These are phyloP conservation scores for Drosophila pegasa DNA, from an alignment of 2,888 invertebrate genomes.

Conservation along the genomic window DNA sequence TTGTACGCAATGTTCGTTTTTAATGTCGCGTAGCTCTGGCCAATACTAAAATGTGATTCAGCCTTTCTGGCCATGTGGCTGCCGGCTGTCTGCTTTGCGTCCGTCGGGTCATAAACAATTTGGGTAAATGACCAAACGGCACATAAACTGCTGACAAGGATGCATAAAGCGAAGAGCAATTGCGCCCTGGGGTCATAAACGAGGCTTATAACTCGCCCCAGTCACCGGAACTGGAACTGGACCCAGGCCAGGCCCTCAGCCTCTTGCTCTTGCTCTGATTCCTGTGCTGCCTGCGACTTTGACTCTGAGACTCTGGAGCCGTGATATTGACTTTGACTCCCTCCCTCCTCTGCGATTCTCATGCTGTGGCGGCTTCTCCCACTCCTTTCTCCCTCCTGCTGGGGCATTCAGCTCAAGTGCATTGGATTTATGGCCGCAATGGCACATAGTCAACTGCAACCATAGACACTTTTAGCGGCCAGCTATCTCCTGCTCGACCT, in stretches of 20 bases:
- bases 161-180: slow-evolving; percentile 31
- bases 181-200: slow-evolving; percentile 39
- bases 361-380: background rate
- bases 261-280: background rate
- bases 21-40: slow-evolving; percentile 30
- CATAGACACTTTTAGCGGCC: slow-evolving; percentile 1
- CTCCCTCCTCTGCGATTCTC: too few species aligned
- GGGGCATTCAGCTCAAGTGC: slow-evolving; percentile 43
- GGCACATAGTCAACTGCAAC: slow-evolving; percentile 5
- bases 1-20: slow-evolving; percentile 5
- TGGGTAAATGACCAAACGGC: slow-evolving; percentile 48
- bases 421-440: slow-evolving; percentile 44
- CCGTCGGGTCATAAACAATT: slow-evolving; percentile 65
- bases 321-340: background rate
- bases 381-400: background rate
- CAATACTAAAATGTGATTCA: slow-evolving; percentile 22
- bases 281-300: background rate
- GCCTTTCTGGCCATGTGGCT: slow-evolving; percentile 15
- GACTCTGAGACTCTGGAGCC: background rate
- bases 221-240: background rate
- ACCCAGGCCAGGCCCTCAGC: background rate
- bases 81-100: slow-evolving; percentile 1
- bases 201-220: slow-evolving; percentile 17
- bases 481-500: background rate
- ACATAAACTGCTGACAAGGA: slow-evolving; percentile 65